phyloP scores from a whole-genome alignment of 2,888 invertebrate species.

The Suillia variegata region DNA sequence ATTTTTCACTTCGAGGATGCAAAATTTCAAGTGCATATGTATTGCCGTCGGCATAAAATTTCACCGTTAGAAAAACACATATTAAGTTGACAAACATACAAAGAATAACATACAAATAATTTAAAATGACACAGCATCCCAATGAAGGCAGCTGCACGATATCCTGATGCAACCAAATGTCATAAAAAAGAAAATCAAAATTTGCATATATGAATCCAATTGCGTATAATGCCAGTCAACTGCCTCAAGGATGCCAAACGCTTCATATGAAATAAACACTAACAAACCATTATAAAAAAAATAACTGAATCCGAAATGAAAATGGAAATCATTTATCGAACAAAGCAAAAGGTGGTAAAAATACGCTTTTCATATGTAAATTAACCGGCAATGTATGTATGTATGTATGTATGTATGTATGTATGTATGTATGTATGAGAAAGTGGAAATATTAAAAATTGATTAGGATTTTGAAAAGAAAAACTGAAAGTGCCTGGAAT shows the following conservation, averaged over 20 bases:
- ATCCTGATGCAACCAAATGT: slow-evolving; percentile 32
- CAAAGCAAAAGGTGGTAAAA: slow-evolving; percentile 47
- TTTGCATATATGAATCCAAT: slow-evolving; percentile 51
- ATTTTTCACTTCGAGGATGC: too few relatives aligned
- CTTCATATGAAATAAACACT: slow-evolving; percentile 34
- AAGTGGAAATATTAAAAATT: slow-evolving; percentile 26
- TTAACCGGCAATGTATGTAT: slow-evolving; percentile 29
- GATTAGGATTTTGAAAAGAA: slow-evolving; percentile 3
- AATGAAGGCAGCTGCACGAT: slow-evolving; percentile 36
- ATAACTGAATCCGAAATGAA: slow-evolving; percentile 23
- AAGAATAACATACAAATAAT: too few relatives aligned
- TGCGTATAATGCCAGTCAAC: slow-evolving; percentile 25
- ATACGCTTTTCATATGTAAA: slow-evolving; percentile 50
- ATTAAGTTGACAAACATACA: too few relatives aligned
- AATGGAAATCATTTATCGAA: slow-evolving; percentile 44
- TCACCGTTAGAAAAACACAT: background rate
- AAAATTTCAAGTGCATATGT: too few relatives aligned
- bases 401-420: too few relatives aligned
- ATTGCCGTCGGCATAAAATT: background rate
- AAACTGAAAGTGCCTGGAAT: background rate
- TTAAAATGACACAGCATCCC: slow-evolving; percentile 14
- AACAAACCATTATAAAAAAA: slow-evolving; percentile 7
- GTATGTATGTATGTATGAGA: too few relatives aligned
- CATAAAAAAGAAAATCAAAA: too few relatives aligned
- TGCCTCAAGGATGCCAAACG: slow-evolving; percentile 14